Evolutionary conservation across 2,797 vertebrate species (phyloP), one percentile per base, ranked within the genome.

Genomic region (Stomatorhinus walkeri): DNA sequence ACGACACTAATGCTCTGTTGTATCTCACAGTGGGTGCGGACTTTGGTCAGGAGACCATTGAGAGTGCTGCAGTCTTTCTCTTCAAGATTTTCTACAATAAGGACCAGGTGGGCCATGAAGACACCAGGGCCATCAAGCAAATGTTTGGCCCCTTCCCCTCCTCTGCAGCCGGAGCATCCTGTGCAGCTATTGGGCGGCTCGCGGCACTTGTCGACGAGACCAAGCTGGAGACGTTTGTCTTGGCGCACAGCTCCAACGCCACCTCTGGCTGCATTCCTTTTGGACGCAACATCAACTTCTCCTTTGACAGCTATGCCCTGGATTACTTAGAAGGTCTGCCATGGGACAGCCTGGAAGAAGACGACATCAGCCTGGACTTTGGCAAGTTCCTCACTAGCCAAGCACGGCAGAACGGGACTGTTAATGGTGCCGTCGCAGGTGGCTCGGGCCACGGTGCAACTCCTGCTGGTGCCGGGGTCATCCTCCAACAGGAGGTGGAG

Each of bases 111-210:
- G 97, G 97, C 90, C 95, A 95, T 1, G 95, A 97, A 91, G 97
- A 99, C 92, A 98, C 97, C 52, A 95, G 97, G 85, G 94, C 96
- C 90, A 96, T 99, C 89, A 98, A 97, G 90, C 97, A 97, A 91
- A 98, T 98, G 97, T 99, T 99, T 90, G 98, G 98, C 9, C 98
- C 97, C 0, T 99, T 99, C 91, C 97, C 98, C 0, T 95, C 96
- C 0, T 96, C 97, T 3, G 96, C 96, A 90, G 98, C 97, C 1
- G 96, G 97, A 43, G 91, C 94, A 88, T 96, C 96, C 91, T 97
- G 96, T 90, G 90, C 93, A 89, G 96, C 96, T 48, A 96, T 95
- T 40, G 94, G 93, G 91, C 94, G 92, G 88, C 95, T 99, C 90
- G 94, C 96, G 90, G 96, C 96, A 87, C 93, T 93, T 87, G 94